phyloP scores from a whole-genome alignment of 2,797 vertebrate genomes.

The Sarcoramphus papa region DNA sequence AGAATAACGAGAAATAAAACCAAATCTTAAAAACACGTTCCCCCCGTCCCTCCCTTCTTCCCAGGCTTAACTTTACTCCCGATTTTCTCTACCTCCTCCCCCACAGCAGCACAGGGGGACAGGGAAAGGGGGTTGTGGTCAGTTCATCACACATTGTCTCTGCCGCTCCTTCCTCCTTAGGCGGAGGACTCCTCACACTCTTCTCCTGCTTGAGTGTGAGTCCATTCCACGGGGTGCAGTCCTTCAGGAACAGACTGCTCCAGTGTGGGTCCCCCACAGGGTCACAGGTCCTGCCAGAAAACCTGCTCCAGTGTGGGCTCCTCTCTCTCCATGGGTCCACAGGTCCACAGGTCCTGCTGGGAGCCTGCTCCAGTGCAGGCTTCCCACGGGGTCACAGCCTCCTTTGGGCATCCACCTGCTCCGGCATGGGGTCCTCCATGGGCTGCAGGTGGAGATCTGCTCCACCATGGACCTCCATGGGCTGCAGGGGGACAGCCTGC shows the following conservation, averaged over 20 bases:
- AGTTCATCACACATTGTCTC: not conserved
- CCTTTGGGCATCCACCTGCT: not conserved
- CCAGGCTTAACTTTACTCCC: not conserved
- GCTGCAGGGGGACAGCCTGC: not conserved
- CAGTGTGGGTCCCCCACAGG: no score
- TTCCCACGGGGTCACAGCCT: not conserved
- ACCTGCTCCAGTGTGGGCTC: not conserved
- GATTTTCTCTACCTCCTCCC: not conserved
- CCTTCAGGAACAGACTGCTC: not conserved
- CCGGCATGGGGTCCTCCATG: accelerated
- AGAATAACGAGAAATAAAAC: not conserved
- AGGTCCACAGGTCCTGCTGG: not conserved
- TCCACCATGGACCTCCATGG: not conserved
- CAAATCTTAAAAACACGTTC: not conserved
- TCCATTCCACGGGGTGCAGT: not conserved
- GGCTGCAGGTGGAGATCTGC: not conserved
- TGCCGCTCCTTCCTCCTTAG: not conserved
- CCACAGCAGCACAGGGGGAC: not conserved
- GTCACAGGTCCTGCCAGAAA: no score
- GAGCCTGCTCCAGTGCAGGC: not conserved
- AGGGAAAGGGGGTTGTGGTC: not conserved
- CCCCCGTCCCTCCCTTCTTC: not conserved
- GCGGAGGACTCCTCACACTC: not conserved
- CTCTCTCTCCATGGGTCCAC: not conserved
- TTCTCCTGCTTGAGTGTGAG: not conserved